Evolutionary conservation across 2,888 invertebrate species (phyloP), one percentile per base, ranked within the genome.

Genomic region (Eristalinus aeneus): DNA sequence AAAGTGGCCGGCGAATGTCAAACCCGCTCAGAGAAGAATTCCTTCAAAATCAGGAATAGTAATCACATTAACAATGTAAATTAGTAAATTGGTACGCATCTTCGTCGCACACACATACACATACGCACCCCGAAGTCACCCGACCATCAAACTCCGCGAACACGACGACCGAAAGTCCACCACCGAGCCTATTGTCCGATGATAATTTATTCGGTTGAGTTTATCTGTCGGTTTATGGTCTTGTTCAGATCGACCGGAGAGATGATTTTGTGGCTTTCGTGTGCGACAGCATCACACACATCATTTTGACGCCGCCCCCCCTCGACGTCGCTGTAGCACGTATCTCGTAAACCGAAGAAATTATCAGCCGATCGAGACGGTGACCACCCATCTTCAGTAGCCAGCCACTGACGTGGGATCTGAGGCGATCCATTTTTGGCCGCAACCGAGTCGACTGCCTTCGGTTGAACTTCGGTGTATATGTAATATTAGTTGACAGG

Each of bases 21-120:
- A 68, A 77, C 63, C 61, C 58, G 67, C 56, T 73, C 27, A n/a
- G 27, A 69, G 34, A 68, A 63, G 77, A 80, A 84, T 76, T 80
- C 71, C 56, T 63, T 75, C 68, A 75, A 72, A 46, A 67, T 63
- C 67, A 72, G 61, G 65, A 75, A 75, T 61, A 75, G 9, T 58
- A 32, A 78, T 36, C 80, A 63, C 67, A 85, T 76, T 85, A 27
- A 56, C 63, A 76, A 80, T 85, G 72, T 72, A 68, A 85, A 85
- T 76, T 80, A 58, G 63, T 67, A 71, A 75, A 58, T 56, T 39
- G 23, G 46, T 75, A 74, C 68, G 74, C 69, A 78, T 74, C 10
- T 76, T 73, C 46, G 22, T 31, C 22, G 22, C 22, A 69, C 39
- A 64, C 36, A 54, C 54, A 56, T 68, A 61, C 60, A 46, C 75